Percentiles rank a stretch among this genome's conserved stretches.
phyloP scores from a whole-genome alignment of 1,140 invertebrate species.

The Platorchestia sp. region DNA sequence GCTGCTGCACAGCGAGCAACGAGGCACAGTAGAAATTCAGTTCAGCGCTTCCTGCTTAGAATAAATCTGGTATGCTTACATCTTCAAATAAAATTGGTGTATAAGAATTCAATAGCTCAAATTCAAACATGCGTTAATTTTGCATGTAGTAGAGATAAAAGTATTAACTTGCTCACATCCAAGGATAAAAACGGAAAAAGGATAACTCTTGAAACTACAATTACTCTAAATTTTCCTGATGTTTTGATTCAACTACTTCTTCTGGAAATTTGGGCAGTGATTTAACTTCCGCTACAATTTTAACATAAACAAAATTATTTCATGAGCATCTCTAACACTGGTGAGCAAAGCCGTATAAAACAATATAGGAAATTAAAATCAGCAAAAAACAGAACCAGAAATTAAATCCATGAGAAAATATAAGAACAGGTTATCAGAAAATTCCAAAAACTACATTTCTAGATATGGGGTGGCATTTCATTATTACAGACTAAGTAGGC shows the following conservation, averaged over 20 bases:
- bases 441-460: no score
- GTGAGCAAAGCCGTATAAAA: no score
- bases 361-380: no score
- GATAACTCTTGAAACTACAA: not conserved
- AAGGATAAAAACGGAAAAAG: not conserved
- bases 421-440: no score
- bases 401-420: no score
- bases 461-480: no score
- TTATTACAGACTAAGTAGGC: no score
- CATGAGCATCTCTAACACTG: no score
- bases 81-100: not conserved
- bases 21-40: not conserved
- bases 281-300: not conserved
- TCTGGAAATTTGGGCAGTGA: not conserved
- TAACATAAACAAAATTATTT: not conserved
- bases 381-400: no score
- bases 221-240: not conserved
- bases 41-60: not conserved
- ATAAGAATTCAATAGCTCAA: not conserved
- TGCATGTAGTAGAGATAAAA: not conserved
- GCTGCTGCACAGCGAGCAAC: not conserved
- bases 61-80: not conserved
- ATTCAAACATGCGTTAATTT: not conserved
- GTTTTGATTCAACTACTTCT: not conserved
- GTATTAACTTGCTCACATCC: not conserved